phyloP scores from a whole-genome alignment of 2,797 vertebrate species.

The Xerus rutilus region DNA sequence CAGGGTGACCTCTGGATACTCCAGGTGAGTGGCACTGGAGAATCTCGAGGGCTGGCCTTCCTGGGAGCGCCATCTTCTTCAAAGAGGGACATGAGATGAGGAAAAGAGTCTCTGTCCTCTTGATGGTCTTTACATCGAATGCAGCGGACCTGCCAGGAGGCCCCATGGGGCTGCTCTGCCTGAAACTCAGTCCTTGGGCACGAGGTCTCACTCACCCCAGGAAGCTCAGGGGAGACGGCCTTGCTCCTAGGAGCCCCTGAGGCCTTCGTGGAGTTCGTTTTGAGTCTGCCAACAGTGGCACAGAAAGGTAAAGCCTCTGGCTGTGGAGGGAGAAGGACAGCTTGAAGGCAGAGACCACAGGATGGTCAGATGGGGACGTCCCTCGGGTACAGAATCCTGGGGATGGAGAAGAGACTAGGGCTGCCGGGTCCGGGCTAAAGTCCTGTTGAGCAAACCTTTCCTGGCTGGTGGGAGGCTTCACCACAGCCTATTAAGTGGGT shows the following conservation, averaged over 20 bases:
- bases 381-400: rapidly evolving
- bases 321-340: neutral
- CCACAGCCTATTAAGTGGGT: rapidly evolving
- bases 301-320: neutral
- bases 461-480: neutral
- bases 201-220: neutral
- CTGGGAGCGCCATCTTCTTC: neutral
- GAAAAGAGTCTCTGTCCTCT: neutral
- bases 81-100: neutral
- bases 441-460: neutral
- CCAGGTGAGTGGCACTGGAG: neutral
- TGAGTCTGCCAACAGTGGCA: neutral
- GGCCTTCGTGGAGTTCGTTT: neutral
- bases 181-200: neutral
- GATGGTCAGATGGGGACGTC: neutral
- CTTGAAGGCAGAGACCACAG: neutral
- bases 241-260: neutral
- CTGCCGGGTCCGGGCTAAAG: neutral
- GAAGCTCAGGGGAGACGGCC: neutral
- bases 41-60: neutral
- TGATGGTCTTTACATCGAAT: rapidly evolving
- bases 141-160: neutral
- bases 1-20: neutral
- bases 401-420: rapidly evolving
- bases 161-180: neutral